These are phyloP conservation scores for Paracanthobrama guichenoti DNA, from an alignment of 2,113 vertebrate genomes.

Conservation along the genomic window DNA sequence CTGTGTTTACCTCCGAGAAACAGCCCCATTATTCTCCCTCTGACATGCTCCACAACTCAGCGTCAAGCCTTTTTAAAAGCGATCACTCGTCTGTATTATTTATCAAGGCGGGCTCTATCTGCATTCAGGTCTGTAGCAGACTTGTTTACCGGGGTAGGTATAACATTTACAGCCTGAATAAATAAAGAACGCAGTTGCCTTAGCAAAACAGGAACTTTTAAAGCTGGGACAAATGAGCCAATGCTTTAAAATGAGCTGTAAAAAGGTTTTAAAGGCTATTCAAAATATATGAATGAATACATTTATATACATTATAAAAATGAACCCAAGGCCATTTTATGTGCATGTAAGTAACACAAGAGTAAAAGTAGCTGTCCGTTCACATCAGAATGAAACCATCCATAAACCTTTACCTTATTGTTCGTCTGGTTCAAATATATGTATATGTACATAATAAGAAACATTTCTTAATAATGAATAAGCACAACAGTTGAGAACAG, in stretches of 20 bases:
- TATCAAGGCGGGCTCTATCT: constrained; percentile 30
- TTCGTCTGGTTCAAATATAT: too few relatives aligned
- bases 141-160: constrained; percentile 32
- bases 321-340: background rate
- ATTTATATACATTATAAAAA: constrained; percentile 6
- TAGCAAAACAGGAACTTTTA: constrained; percentile 9
- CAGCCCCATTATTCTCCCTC: constrained; percentile 3
- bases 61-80: constrained; percentile 45
- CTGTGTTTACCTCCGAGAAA: constrained; percentile 17
- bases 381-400: too few relatives aligned
- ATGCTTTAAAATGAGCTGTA: background rate
- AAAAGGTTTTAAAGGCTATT: background rate
- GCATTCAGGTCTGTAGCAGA: constrained; percentile 35
- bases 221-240: background rate
- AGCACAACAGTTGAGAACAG: too few relatives aligned
- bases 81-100: constrained; percentile 55
- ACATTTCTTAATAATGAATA: too few relatives aligned
- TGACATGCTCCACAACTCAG: constrained; percentile 31
- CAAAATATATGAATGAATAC: background rate
- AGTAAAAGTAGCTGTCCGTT: background rate
- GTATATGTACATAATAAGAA: too few relatives aligned
- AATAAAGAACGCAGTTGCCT: constrained; percentile 28
- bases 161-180: constrained; percentile 42
- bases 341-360: background rate
- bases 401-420: too few relatives aligned